Evolutionary conservation across 2,888 invertebrate species (phyloP).

Genomic region (Apamea crenata): DNA sequence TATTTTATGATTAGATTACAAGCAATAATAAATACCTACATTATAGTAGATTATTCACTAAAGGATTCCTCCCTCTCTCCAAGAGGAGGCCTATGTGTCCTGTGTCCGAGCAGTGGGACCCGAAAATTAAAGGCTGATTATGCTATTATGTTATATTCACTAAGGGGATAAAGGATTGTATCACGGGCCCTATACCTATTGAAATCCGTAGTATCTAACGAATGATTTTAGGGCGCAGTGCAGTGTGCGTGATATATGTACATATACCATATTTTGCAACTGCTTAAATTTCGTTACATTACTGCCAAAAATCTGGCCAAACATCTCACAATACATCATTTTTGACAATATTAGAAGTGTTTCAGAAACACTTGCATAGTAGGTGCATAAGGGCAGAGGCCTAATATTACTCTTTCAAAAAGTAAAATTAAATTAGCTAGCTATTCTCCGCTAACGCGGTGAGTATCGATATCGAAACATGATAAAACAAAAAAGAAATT

Average conservation of each 20-base stretch:
- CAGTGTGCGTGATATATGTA: background rate
- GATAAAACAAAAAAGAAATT: background rate
- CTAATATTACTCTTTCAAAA: background rate
- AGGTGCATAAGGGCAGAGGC: background rate
- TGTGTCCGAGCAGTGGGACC: no score
- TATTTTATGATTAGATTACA: conserved; percentile 23
- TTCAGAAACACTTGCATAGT: background rate
- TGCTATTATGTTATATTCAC: background rate
- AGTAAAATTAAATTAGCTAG: background rate
- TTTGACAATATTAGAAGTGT: background rate
- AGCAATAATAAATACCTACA: background rate
- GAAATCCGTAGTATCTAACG: no score
- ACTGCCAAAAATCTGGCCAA: background rate
- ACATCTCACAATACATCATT: background rate
- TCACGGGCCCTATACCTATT: no score
- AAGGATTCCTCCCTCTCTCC: no score
- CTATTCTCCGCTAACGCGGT: background rate
- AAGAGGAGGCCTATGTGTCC: no score
- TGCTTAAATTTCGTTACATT: conserved; percentile 3
- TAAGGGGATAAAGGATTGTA: background rate
- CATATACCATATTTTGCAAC: background rate
- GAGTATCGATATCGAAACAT: background rate
- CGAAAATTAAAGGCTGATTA: no score
- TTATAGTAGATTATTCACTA: background rate
- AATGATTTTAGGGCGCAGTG: no score